Percentiles rank a stretch among this genome's conserved stretches.
Evolutionary conservation across 2,113 vertebrate genomes (phyloP).

Genomic region (Porphyrio hochstetteri): DNA sequence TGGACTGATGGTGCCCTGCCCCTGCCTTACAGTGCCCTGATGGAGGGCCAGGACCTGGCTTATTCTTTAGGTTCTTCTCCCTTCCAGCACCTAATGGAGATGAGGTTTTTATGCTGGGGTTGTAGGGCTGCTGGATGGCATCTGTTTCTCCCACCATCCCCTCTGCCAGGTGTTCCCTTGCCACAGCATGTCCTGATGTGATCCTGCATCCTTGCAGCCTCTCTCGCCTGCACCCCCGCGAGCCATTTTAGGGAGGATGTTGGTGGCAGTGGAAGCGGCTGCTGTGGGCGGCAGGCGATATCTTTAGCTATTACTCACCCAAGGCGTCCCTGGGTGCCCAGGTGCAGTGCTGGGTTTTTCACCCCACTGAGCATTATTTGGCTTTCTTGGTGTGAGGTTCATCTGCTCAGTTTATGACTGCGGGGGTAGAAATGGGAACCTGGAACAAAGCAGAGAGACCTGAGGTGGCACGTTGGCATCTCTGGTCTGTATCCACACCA

Average conservation of each 20-base stretch:
- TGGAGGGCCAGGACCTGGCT: not conserved
- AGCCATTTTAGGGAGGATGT: not conserved
- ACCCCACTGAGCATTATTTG: not conserved
- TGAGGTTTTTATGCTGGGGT: not conserved
- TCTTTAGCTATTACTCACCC: constrained; percentile 46
- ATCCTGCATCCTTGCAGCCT: not conserved
- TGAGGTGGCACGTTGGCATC: not conserved
- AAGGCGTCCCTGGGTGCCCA: not conserved
- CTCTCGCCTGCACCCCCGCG: rapidly evolving
- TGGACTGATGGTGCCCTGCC: not conserved
- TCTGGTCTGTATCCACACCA: not conserved
- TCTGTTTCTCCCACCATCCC: not conserved
- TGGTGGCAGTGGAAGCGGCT: not conserved
- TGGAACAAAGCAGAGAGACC: not conserved
- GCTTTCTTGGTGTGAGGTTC: not conserved
- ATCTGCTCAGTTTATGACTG: not conserved
- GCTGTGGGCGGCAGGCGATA: constrained; percentile 19
- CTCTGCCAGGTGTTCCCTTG: not conserved
- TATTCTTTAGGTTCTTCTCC: not conserved
- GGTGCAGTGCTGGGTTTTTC: not conserved
- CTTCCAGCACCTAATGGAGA: not conserved
- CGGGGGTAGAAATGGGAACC: not conserved
- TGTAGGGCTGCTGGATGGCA: not conserved
- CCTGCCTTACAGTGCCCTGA: not conserved
- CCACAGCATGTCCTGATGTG: not conserved